A percentile compares a stretch with the other conserved stretches of the same genome.
These are phyloP conservation scores for Holothuria glaberrima DNA, from an alignment of 35 echinoderm and acorn worm species.

Conservation along the genomic window DNA sequence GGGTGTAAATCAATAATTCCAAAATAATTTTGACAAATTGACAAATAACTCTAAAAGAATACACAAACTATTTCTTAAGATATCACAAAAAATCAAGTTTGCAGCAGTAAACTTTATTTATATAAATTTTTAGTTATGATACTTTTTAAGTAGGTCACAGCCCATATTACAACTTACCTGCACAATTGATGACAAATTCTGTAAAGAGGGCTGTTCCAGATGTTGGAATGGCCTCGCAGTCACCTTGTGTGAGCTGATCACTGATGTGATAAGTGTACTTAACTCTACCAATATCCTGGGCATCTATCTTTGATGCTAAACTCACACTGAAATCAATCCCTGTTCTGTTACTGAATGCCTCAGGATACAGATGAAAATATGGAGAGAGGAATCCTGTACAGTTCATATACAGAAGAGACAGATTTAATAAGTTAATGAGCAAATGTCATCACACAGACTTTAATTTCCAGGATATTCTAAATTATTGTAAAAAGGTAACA, in stretches of 20 bases:
- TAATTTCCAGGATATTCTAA: too few species aligned
- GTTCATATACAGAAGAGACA: not conserved
- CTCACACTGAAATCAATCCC: not conserved
- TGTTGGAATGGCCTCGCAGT: constrained; percentile 46
- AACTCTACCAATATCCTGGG: not conserved
- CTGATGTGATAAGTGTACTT: constrained; percentile 20
- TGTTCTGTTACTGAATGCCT: not conserved
- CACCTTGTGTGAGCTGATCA: constrained; percentile 4
- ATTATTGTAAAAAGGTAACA: too few species aligned
- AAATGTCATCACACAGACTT: too few species aligned
- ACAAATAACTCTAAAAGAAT: too few species aligned
- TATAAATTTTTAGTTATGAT: too few species aligned
- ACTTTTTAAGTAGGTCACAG: too few species aligned
- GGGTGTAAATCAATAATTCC: too few species aligned
- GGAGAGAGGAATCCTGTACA: not conserved
- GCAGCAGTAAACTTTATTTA: too few species aligned
- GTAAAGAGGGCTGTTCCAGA: constrained; percentile 61
- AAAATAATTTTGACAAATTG: too few species aligned
- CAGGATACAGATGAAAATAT: not conserved
- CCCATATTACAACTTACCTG: constrained; percentile 29
- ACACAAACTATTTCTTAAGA: too few species aligned
- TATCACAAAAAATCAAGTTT: too few species aligned
- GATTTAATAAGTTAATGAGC: too few species aligned
- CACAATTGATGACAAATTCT: constrained; percentile 63
- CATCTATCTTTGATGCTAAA: not conserved